Percentiles rank a stretch among this genome's conserved stretches.
Evolutionary conservation across 1,140 invertebrate genomes (phyloP).

Genomic region (Scylla paramamosain): DNA sequence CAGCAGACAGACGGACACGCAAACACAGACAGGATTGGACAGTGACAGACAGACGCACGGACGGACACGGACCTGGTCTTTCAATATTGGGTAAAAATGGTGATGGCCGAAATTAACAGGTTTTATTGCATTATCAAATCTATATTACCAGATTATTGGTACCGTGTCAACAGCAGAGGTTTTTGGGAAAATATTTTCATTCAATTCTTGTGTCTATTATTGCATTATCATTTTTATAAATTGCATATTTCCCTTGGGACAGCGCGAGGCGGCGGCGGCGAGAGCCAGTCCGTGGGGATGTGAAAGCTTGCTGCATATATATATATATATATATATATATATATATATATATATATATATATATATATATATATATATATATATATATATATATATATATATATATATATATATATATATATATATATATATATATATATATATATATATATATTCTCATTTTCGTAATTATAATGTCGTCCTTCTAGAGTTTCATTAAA

Average conservation of each 20-base stretch:
- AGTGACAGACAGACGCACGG: neutral
- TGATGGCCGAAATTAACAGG: neutral
- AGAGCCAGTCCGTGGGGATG: neutral
- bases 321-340: no score
- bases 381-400: no score
- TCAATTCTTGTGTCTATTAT: constrained; percentile 24
- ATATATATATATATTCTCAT: no score
- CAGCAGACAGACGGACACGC: neutral
- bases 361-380: no score
- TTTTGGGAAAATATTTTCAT: constrained; percentile 24
- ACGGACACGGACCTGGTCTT: neutral
- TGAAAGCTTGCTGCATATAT: neutral
- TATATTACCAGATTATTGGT: constrained; percentile 15
- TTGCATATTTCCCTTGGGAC: constrained; percentile 1
- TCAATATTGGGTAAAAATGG: neutral
- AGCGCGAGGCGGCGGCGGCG: neutral
- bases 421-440: no score
- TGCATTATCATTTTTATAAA: constrained; percentile 25
- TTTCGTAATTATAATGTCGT: no score
- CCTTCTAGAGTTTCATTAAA: no score
- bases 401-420: no score
- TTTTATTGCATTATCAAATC: constrained; percentile 24
- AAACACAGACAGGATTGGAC: neutral
- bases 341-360: no score
- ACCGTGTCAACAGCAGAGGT: constrained; percentile 11